Conservation (phyloP, 2,888 invertebrate species). For the Zeuzera pyrina region DNA sequence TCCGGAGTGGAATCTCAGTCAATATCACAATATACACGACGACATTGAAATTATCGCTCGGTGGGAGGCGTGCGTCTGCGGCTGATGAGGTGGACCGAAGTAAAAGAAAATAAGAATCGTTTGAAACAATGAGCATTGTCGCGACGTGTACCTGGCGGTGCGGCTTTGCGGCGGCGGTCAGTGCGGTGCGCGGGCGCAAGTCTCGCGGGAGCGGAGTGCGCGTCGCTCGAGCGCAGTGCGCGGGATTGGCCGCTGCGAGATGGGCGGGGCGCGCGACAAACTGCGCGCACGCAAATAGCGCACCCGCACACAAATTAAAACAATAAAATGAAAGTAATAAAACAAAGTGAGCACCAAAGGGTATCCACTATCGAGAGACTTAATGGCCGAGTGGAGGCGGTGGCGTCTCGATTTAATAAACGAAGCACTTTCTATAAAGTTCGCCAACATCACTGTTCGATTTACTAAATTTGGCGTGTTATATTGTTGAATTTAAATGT, state of each 20-base stretch:
- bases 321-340: constrained; percentile 72
- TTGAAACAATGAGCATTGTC: constrained; percentile 68
- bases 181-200: constrained; percentile 33
- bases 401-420: constrained; percentile 52
- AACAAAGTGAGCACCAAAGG: constrained; percentile 63
- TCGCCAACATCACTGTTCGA: constrained; percentile 22
- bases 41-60: constrained; percentile 68
- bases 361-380: constrained; percentile 60
- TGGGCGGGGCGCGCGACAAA: constrained; percentile 60
- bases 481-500: no score
- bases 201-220: constrained; percentile 34
- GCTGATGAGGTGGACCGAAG: constrained; percentile 42
- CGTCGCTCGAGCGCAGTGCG: constrained; percentile 33
- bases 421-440: constrained; percentile 31
- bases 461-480: constrained; percentile 23
- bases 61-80: constrained; percentile 52
- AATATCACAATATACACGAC: constrained; percentile 64
- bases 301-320: constrained; percentile 71
- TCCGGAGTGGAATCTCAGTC: constrained; percentile 63
- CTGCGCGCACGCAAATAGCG: constrained; percentile 72
- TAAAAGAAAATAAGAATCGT: constrained; percentile 62
- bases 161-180: constrained; percentile 22
- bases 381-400: constrained; percentile 65
- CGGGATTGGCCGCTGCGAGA: constrained; percentile 53
- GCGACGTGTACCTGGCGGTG: constrained; percentile 34